phyloP scores from a whole-genome alignment of 1,140 invertebrate species.

The Eumeta japonica region DNA sequence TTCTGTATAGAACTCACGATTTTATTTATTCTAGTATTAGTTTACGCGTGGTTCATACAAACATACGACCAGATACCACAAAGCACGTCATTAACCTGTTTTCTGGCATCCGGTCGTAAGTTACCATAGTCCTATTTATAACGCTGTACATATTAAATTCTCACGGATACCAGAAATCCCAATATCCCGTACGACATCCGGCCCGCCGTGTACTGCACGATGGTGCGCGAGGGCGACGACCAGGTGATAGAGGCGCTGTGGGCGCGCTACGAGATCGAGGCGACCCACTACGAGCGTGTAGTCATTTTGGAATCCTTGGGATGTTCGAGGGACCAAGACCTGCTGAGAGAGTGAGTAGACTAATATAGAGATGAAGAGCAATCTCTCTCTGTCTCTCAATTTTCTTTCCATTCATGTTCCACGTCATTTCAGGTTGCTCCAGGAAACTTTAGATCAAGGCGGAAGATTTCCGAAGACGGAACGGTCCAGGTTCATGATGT shows the following conservation, averaged over 20 bases:
- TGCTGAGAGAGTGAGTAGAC: slow-evolving; percentile 25
- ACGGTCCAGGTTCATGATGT: slow-evolving; percentile 25
- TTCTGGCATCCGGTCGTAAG: too few relatives aligned
- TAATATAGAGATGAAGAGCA: background rate
- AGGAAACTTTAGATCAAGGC: slow-evolving; percentile 20
- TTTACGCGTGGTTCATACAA: background rate
- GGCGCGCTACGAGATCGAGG: slow-evolving; percentile 38
- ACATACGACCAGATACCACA: too few relatives aligned
- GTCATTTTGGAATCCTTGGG: slow-evolving; percentile 60
- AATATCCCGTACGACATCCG: slow-evolving; percentile 56
- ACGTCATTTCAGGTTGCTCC: slow-evolving; percentile 20
- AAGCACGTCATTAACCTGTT: too few relatives aligned
- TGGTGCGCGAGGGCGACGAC: slow-evolving; percentile 47
- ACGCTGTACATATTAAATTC: background rate
- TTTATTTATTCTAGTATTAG: too few relatives aligned
- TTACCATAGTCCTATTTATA: too few relatives aligned
- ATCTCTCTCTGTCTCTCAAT: background rate
- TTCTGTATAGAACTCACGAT: too few relatives aligned
- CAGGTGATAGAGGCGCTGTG: slow-evolving; percentile 45
- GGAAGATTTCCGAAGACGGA: slow-evolving; percentile 27
- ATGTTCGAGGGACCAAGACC: slow-evolving; percentile 59
- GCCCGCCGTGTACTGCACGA: slow-evolving; percentile 61
- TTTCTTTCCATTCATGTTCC: background rate
- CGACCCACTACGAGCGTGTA: slow-evolving; percentile 54
- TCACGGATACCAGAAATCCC: slow-evolving; percentile 31